Evolutionary conservation across 1,140 invertebrate genomes (phyloP), one percentile per base, ranked within the genome.

Genomic region (Aphelenchoides fujianensis): DNA sequence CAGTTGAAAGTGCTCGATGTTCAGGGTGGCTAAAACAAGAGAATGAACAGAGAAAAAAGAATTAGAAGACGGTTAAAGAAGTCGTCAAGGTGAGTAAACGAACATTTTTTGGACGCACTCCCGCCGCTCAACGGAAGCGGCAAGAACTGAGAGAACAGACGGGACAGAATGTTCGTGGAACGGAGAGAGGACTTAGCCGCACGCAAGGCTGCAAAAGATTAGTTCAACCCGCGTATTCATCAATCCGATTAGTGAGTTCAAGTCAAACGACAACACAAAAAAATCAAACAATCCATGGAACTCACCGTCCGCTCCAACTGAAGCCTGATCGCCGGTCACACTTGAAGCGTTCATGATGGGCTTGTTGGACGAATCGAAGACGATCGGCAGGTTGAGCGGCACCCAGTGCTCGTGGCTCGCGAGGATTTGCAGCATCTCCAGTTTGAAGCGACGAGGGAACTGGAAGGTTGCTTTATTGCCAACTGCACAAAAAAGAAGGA

Each of bases 381-480:
- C 16, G 16, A 66, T 35, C 73, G 92, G 92, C 19, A 96, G 85
- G 64, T 80, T 85, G 3, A 88, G 77, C 0, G 86, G 87, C 31
- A 88, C 80, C 73, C 84, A 87, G 72, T 88, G 87, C 69, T 88
- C 87, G 76, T 88, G 64, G 88, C 88, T 74, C 90, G 88, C 61
- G 23, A 85, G 30, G 36, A 83, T 69, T 66, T 71, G 63, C 9
- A 85, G 36, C 12, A 84, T 69, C 23, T 85, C 80, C 2, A 82
- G 62, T 64, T 83, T 85, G 53, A 79, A 84, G 53, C 31, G 34
- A 30, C 63, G 63, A 1, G 63, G 63, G 1, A 66, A 23, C 55
- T 59, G 34, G 27, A 59, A 59, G 7, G n/a, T n/a, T n/a, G n/a
- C n/a, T n/a, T 48, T 12, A 12, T 48, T 48, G 41, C 12, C 19